Evolutionary conservation across 2,888 invertebrate genomes (phyloP).

Genomic region (Cactoblastis cactorum): DNA sequence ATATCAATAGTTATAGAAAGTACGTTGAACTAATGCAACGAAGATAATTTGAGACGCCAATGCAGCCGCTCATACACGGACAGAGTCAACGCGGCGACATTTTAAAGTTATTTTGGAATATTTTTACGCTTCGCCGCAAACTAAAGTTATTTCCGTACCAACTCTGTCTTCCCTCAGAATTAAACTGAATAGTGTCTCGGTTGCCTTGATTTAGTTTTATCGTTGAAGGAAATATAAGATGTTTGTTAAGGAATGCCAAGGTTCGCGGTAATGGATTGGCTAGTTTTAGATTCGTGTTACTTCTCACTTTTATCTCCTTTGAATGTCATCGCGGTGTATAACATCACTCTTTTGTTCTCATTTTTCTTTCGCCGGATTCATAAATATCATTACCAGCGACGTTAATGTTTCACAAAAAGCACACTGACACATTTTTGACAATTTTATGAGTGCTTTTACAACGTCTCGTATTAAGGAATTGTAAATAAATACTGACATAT

Average conservation of each 20-base stretch:
- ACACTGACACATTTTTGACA: background rate
- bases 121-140: constrained; percentile 63
- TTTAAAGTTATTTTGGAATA: constrained; percentile 57
- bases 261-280: constrained; percentile 17
- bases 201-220: constrained; percentile 35
- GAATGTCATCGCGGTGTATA: background rate
- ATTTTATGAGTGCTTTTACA: background rate
- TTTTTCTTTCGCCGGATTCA: background rate
- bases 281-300: constrained; percentile 18
- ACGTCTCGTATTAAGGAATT: background rate
- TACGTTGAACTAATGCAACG: background rate
- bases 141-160: constrained; percentile 61
- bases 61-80: constrained; percentile 29
- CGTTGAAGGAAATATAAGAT: constrained; percentile 28
- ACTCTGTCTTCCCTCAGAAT: constrained; percentile 26
- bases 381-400: constrained; percentile 1
- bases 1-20: background rate
- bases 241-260: constrained; percentile 22
- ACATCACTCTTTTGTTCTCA: background rate
- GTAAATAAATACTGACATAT: background rate
- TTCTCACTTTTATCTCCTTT: constrained; percentile 3
- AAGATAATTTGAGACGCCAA: background rate
- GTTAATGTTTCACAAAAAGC: background rate
- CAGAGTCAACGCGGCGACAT: constrained; percentile 45
- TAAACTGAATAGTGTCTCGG: constrained; percentile 33